Evolutionary conservation across 1,140 invertebrate genomes (phyloP), one percentile per base, ranked within the genome.

Genomic region (Neodiprion fabricii): DNA sequence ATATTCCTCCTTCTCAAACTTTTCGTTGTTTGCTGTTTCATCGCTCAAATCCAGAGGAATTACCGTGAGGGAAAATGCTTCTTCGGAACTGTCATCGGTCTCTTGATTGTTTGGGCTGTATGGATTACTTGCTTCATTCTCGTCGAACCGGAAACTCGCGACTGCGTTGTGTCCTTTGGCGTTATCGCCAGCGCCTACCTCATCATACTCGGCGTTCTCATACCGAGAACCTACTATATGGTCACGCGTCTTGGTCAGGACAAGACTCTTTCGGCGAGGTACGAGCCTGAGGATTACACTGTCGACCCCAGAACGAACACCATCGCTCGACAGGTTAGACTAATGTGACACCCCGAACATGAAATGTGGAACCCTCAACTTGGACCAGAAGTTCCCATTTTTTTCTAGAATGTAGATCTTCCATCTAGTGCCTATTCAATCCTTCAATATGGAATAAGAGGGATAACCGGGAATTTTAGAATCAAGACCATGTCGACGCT

Each of bases 11-110:
- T 92, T 10, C n/a, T 90, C 0, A 71, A 88, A 0, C 85, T 91
- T 49, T 83, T 91, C 74, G 70, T 88, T n/a, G 86, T 90, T 61
- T 85, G 88, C 10, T 89, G 89, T 9, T 90, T 89, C 77, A 89
- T 91, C 48, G 80, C 86, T 12, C 87, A 87, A 53, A 89, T 91
- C 17, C 89, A 88, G 50, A 86, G 91, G 48, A 92, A 93, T 82
- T 91, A 92, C 79, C 86, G 87, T 7, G 92, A 93, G 76, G 91
- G 91, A 7, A 86, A 88, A 40, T 90, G 90, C n/a, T 90, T 92
- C 76, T 88, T 91, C 48, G 83, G 88, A 0, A 89, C 88, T 0
- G 86, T 86, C 4, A 85, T 90, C 67, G 82, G 89, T 1, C 81
- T 89, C 12, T 71, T 89, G 2, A 68, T 86, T 14, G 81, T 89